Evolutionary conservation across 2,113 vertebrate genomes (phyloP).

Genomic region (Chloroceryle aenea): DNA sequence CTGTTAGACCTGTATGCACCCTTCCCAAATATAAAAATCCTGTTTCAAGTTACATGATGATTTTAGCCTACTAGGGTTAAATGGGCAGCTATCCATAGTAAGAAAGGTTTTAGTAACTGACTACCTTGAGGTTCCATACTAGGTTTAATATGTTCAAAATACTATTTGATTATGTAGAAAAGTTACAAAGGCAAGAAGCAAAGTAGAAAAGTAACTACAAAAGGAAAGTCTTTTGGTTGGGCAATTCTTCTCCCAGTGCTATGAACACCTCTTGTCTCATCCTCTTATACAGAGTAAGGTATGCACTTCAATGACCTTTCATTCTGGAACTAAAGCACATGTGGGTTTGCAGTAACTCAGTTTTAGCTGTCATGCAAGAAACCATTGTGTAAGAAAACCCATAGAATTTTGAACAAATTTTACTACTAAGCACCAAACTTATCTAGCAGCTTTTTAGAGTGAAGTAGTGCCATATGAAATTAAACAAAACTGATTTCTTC

Average conservation of each 20-base stretch:
- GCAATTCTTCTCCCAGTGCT: background rate
- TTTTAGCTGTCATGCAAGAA: background rate
- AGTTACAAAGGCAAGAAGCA: background rate
- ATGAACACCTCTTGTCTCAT: background rate
- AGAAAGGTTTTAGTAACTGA: background rate
- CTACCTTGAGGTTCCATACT: background rate
- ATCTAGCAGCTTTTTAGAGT: background rate
- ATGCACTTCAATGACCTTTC: background rate
- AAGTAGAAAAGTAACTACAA: background rate
- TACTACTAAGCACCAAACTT: background rate
- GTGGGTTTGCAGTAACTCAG: background rate
- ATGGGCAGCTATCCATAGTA: background rate
- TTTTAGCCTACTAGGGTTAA: background rate
- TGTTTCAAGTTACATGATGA: background rate
- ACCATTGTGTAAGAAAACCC: background rate
- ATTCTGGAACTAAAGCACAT: background rate
- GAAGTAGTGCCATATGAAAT: background rate
- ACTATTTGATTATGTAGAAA: background rate
- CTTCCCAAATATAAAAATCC: background rate
- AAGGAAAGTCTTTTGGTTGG: background rate
- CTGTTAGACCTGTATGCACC: background rate
- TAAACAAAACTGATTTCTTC: background rate
- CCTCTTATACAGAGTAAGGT: background rate
- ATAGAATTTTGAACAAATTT: background rate
- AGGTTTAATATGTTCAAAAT: background rate